Evolutionary conservation across 2,888 invertebrate genomes (phyloP), one percentile per base, ranked within the genome.

Genomic region (Cosmia trapezina): DNA sequence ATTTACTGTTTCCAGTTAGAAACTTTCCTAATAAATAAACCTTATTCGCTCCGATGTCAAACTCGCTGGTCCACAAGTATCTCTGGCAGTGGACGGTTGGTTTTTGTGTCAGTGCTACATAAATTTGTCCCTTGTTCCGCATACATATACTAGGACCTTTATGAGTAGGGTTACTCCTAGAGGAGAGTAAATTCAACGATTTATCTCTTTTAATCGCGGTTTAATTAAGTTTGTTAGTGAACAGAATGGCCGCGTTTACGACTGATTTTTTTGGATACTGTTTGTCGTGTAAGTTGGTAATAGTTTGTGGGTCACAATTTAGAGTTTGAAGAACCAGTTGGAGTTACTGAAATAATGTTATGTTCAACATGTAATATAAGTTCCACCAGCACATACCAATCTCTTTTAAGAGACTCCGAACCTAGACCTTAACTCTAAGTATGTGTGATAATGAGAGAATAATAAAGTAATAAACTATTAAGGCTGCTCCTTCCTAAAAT

Each of bases 1-100:
- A 95, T 95, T 94, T 94, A 95, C 91, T 93, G 93, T 91, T 87
- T 88, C 90, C 89, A 91, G 91, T 93, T 91, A 87, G 88, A 90
- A 95, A 96, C 93, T 96, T 95, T 94, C 81, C 92, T 93, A 94
- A 96, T 96, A 95, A 95, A 96, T 95, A 95, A 95, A 92, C 94
- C 93, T 91, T 94, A 93, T 94, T 93, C 93, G 91, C 88, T 91
- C 94, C 92, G 91, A 92, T 91, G 95, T 94, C 95, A 93, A 93
- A 94, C 91, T 94, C 93, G 90, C 92, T 89, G 92, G 90, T 90
- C 90, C 91, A 89, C 91, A 90, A 94, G 93, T 95, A 94, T 94
- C 93, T 92, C 88, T 88, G 83, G 86, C 89, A 90, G 91, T 91
- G 91, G 91, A 92, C 80, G 79, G 90, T 87, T 83, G 90, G 91